phyloP scores from a whole-genome alignment of 1,140 invertebrate species.

The Diprion similis region DNA sequence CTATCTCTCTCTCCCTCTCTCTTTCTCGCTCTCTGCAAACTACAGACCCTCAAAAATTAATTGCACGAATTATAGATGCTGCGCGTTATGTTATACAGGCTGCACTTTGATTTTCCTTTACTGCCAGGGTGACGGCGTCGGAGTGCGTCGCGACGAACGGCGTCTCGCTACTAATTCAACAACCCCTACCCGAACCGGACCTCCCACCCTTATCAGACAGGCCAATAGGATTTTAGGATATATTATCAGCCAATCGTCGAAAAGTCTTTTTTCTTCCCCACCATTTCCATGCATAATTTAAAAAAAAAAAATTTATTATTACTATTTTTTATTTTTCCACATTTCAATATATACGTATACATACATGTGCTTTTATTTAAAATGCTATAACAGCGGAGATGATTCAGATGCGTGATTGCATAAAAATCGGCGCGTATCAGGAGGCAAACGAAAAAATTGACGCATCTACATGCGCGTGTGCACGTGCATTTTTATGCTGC shows the following conservation, averaged over 20 bases:
- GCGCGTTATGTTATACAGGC: no score
- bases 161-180: conserved; percentile 48
- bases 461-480: conserved; percentile 40
- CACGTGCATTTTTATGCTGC: no score
- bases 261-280: conserved; percentile 3
- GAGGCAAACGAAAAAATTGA: conserved; percentile 20
- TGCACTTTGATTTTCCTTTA: conserved; percentile 23
- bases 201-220: conserved; percentile 23
- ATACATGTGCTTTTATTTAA: neutral
- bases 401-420: no score
- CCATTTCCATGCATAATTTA: no score
- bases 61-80: no score
- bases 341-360: neutral
- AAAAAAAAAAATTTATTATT: no score
- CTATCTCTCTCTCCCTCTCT: no score
- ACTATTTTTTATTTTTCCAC: neutral
- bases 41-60: no score
- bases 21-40: no score
- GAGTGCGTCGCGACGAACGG: conserved; percentile 41
- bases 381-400: no score
- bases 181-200: conserved; percentile 43
- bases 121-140: conserved; percentile 37
- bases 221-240: conserved; percentile 31
- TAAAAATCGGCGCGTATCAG: neutral
- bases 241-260: neutral